Percentiles rank a stretch among this genome's conserved stretches.
These are phyloP conservation scores for Lasiommata megera DNA, from an alignment of 2,888 invertebrate genomes.

Conservation along the genomic window DNA sequence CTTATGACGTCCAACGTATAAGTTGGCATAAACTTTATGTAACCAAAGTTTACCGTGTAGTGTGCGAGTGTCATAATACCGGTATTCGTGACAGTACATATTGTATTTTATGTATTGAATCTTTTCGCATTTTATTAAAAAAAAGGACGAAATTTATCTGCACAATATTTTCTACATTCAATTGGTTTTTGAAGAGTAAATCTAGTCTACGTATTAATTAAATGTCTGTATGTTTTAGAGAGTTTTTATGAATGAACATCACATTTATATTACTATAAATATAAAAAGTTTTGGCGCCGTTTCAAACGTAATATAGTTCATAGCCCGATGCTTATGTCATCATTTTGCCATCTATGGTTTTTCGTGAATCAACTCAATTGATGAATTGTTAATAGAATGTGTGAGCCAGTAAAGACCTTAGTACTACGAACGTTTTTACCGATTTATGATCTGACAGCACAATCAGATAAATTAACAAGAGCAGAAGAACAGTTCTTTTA, in stretches of 20 bases:
- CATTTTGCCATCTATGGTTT: slow-evolving; percentile 33
- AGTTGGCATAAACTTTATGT: too few relatives aligned
- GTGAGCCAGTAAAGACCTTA: slow-evolving; percentile 26
- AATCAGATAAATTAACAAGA: background rate
- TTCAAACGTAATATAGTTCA: slow-evolving; percentile 18
- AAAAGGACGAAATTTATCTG: too few relatives aligned
- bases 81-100: too few relatives aligned
- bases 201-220: slow-evolving; percentile 24
- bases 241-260: slow-evolving; percentile 9
- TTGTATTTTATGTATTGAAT: too few relatives aligned
- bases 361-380: slow-evolving; percentile 19
- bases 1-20: too few relatives aligned
- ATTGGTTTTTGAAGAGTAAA: slow-evolving; percentile 22
- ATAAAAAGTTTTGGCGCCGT: slow-evolving; percentile 24
- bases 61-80: too few relatives aligned
- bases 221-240: background rate
- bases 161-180: background rate
- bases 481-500: too few relatives aligned
- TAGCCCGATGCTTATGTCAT: slow-evolving; percentile 44
- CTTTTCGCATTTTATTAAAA: background rate
- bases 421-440: background rate
- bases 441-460: background rate
- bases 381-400: slow-evolving; percentile 8
- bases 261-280: background rate
- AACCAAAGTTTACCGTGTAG: too few relatives aligned